Evolutionary conservation across 2,888 invertebrate genomes (phyloP).

Genomic region (Amphipyra tragopoginis): DNA sequence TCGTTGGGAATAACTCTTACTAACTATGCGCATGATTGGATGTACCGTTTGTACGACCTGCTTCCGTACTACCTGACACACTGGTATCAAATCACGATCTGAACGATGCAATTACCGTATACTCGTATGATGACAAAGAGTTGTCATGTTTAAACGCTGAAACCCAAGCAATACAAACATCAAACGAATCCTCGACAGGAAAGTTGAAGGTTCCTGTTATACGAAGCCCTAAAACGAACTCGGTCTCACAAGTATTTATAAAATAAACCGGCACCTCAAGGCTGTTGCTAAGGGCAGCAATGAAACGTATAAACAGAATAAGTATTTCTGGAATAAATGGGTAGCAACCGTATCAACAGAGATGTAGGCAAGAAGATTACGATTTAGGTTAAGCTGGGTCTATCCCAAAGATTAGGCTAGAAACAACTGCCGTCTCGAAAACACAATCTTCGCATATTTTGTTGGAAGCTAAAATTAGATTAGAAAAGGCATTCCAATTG

Average conservation of each 20-base stretch:
- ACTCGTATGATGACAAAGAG: slow-evolving; percentile 25
- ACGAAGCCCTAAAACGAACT: slow-evolving; percentile 7
- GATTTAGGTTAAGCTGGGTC: slow-evolving; percentile 28
- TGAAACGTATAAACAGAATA: slow-evolving; percentile 4
- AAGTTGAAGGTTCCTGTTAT: slow-evolving; percentile 8
- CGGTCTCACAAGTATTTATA: slow-evolving; percentile 18
- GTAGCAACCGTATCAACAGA: slow-evolving; percentile 9
- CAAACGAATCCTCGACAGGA: slow-evolving; percentile 18
- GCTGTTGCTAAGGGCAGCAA: slow-evolving; percentile 11
- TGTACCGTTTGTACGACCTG: slow-evolving; percentile 22
- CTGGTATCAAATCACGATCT: slow-evolving; percentile 27
- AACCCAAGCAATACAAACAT: slow-evolving; percentile 1
- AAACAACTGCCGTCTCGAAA: slow-evolving; percentile 16
- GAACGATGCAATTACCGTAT: slow-evolving; percentile 21
- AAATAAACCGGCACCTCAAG: slow-evolving; percentile 19
- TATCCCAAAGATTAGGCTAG: slow-evolving; percentile 15
- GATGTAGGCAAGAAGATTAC: slow-evolving; percentile 15
- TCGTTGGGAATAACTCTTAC: no score
- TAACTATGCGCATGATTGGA: slow-evolving; percentile 7
- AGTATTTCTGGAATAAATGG: slow-evolving; percentile 6
- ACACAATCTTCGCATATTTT: slow-evolving; percentile 28
- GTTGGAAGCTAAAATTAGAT: slow-evolving; percentile 40
- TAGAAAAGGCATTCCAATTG: slow-evolving; percentile 34
- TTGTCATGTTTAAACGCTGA: slow-evolving; percentile 13
- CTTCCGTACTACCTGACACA: slow-evolving; percentile 21